phyloP scores from a whole-genome alignment of 2,113 vertebrate species.

The Dicentrarchus labrax region DNA sequence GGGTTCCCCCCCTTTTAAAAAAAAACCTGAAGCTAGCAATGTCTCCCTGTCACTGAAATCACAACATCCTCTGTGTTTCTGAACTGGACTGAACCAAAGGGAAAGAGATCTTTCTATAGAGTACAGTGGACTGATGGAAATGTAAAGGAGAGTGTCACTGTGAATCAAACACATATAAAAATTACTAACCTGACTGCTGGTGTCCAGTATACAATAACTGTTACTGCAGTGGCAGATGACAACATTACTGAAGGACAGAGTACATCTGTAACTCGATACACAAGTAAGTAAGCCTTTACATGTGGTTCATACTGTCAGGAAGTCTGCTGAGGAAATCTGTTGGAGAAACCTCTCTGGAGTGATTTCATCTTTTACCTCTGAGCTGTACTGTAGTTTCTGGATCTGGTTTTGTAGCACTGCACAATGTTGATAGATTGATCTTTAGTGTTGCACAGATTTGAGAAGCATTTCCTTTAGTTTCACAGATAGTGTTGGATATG shows the following conservation, averaged over 20 bases:
- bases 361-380: not conserved
- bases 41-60: too few relatives aligned
- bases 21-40: too few relatives aligned
- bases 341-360: not conserved
- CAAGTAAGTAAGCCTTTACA: conserved; percentile 31
- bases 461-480: not conserved
- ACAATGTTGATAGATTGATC: not conserved
- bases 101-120: too few relatives aligned
- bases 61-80: too few relatives aligned
- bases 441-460: not conserved
- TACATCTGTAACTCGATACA: not conserved
- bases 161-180: fast-evolving
- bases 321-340: not conserved
- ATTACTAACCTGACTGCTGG: conserved; percentile 67
- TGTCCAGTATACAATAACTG: conserved; percentile 4
- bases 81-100: too few relatives aligned
- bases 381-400: not conserved
- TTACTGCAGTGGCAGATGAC: conserved; percentile 31
- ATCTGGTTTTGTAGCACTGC: not conserved
- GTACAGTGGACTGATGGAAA: not conserved
- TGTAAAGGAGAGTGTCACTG: fast-evolving
- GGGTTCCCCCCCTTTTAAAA: too few relatives aligned
- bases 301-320: not conserved
- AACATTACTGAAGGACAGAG: not conserved
- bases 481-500: not conserved